These are phyloP conservation scores for Chionomys nivalis DNA, from an alignment of 2,113 vertebrate genomes.

Conservation along the genomic window DNA sequence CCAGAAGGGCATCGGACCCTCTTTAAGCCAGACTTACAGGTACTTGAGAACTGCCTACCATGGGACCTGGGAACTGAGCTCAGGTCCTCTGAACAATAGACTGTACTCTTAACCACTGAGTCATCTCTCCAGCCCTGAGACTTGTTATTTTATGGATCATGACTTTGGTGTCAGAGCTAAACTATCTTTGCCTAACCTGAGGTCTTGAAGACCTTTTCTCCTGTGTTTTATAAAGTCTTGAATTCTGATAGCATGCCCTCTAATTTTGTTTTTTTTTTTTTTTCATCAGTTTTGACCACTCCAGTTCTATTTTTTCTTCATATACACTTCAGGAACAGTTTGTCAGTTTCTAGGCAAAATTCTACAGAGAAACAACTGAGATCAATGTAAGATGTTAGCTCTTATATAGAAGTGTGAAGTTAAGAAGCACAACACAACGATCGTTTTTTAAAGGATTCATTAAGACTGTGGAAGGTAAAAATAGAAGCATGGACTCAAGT, in stretches of 20 bases:
- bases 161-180: slow-evolving; percentile 14
- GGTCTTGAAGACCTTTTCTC: slow-evolving; percentile 8
- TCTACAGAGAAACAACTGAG: background rate
- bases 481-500: slow-evolving; percentile 9
- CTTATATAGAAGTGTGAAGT: slow-evolving; percentile 40
- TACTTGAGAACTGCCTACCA: background rate
- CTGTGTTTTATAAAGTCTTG: background rate
- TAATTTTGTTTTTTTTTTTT: slow-evolving; percentile 20
- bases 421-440: slow-evolving; percentile 4
- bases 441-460: background rate
- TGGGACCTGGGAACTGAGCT: background rate
- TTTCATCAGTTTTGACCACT: slow-evolving; percentile 20
- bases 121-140: background rate
- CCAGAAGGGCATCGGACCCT: background rate
- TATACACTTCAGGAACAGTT: slow-evolving; percentile 20
- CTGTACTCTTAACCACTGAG: background rate
- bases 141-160: background rate
- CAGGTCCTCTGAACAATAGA: background rate
- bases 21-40: background rate
- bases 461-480: slow-evolving; percentile 27
- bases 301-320: background rate
- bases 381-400: slow-evolving; percentile 29
- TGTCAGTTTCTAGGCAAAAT: background rate
- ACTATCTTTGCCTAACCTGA: background rate
- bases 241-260: background rate